Evolutionary conservation across 2,888 invertebrate species (phyloP), one percentile per base, ranked within the genome.

Genomic region (Choristoneura rosaceana): DNA sequence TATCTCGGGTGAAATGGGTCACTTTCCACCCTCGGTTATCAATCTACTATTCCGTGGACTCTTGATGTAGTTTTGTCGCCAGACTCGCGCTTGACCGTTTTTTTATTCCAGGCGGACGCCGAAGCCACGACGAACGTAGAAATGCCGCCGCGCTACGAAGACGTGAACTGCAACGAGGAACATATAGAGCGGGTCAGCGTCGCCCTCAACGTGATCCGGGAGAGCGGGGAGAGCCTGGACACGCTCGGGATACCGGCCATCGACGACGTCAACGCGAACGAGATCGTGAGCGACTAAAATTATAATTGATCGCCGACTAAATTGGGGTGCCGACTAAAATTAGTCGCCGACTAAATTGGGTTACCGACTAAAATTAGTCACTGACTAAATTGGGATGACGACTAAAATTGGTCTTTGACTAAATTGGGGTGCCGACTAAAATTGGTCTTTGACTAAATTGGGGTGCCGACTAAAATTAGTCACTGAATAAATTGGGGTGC

Each of bases 71-170:
- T 25, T 25, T 25, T 25, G 25, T 25, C 25, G 25, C 25, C 25
- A 25, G 25, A 25, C 25, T 25, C 25, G 25, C 25, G 25, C 25
- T 25, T 25, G 25, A 25, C 25, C 25, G 5, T n/a, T 12, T 2
- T 47, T 45, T 47, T 47, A 7, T 4, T 17, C 3, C 3, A 52
- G n/a, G 38, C 47, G 14, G 73, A 73, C 38, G 74, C 73, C 0
- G 74, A 63, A 4, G 74, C 68, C 0, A 65, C 76, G 0, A 78
- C 80, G 0, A 81, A 92, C 45, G 69, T 91, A 0, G 93, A 93
- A 80, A 87, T 91, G 91, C 93, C 93, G 0, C 93, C 93, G 0
- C 79, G 89, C 7, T 93, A 94, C 68, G 91, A 93, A 1, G 93
- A 93, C 1, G 69, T 92, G 33, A 73, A 74, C 15, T 74, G 58